Conservation (phyloP, 2,797 vertebrate genomes). For the Nasua narica region DNA sequence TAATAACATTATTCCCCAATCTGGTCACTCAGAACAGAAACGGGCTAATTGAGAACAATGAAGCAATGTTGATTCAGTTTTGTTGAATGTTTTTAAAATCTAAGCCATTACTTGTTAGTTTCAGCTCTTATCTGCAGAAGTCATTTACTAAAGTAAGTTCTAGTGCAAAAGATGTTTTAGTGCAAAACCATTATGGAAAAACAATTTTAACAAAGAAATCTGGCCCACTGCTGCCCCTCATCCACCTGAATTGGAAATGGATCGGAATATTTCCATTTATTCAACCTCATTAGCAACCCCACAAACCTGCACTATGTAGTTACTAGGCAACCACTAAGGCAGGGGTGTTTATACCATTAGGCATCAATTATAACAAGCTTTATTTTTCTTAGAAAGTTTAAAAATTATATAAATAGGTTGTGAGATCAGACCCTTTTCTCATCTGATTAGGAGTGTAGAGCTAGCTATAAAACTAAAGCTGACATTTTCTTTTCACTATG, state of each 20-base stretch:
- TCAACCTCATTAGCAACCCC: conserved; percentile 66
- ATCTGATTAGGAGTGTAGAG: conserved; percentile 64
- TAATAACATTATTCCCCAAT: neutral
- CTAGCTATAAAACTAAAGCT: conserved; percentile 48
- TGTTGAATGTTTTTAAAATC: conserved; percentile 4
- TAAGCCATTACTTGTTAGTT: neutral
- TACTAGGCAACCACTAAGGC: conserved; percentile 82
- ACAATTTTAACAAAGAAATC: conserved; percentile 63
- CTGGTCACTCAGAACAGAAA: neutral
- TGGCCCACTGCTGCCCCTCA: conserved; percentile 60
- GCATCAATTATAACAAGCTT: conserved; percentile 82
- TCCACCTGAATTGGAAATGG: conserved; percentile 47
- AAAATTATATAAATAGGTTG: conserved; percentile 77
- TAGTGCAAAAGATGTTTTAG: conserved; percentile 52
- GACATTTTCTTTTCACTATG: conserved; percentile 5
- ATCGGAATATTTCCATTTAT: conserved; percentile 68
- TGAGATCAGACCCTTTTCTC: conserved; percentile 51
- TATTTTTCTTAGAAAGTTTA: conserved; percentile 76
- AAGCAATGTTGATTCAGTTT: neutral
- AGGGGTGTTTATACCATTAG: conserved; percentile 80
- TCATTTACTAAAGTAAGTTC: conserved; percentile 46
- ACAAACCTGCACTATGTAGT: conserved; percentile 73
- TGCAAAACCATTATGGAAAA: conserved; percentile 68
- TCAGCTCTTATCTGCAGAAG: conserved; percentile 39
- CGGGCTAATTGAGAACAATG: neutral